Evolutionary conservation across 2,797 vertebrate species (phyloP), one percentile per base, ranked within the genome.

Genomic region (Pyrocephalus nanus): DNA sequence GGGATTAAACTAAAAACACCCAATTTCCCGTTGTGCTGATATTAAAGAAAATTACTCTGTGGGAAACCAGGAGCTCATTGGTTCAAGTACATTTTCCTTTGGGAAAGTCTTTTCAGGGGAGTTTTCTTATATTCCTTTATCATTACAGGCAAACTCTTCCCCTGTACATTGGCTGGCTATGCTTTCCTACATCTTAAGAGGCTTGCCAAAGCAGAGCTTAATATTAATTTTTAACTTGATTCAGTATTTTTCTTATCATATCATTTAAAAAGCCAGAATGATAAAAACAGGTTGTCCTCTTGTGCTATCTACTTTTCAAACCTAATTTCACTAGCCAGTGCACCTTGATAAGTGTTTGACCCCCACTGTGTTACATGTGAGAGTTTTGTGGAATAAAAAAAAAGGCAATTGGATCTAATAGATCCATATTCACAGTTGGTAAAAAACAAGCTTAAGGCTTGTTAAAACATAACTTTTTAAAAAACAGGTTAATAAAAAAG

Each of bases 1-100:
- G 62, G 70, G 77, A 95, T 88, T 94, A 88, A 94, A 87, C 40
- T 86, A 93, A 43, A 88, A 96, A 86, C 30, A 83, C 73, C 36
- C 76, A 66, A 93, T 96, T 95, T 95, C 92, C 90, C 55, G 0
- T 77, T 82, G 64, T 50, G 58, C 45, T 86, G 77, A 73, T 90
- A 81, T 67, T 79, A 84, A 90, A 61, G 76, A 93, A 88, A 90
- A 79, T 55, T 75, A 62, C 58, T 78, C n/a, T 86, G 61, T 84
- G 80, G 71, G 88, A 95, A 96, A 95, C 21, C n/a, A 64, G 64
- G 12, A 95, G 51, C 47, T 92, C 21, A 23, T 48, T 70, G 38
- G 25, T 92, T 81, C 5, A 3, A 91, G 19, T 18, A 65, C 30
- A 62, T 38, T 80, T 91, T 83, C 65, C 42, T 92, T 65, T 48